Percentiles rank a stretch among this genome's conserved stretches.
phyloP scores from a whole-genome alignment of 2,888 invertebrate species.

The Exocentrus adspersus region DNA sequence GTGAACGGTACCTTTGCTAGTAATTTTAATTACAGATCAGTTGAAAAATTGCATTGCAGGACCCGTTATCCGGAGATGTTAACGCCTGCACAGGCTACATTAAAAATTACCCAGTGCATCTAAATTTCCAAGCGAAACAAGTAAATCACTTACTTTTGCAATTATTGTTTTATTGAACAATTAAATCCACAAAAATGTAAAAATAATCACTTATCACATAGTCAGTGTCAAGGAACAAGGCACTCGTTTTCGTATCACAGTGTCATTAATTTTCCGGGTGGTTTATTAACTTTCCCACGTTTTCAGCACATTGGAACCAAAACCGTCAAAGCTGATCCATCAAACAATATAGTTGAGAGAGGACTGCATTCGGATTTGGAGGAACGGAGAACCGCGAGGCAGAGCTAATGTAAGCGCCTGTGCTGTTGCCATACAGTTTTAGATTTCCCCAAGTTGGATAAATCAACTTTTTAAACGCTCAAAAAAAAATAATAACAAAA shows the following conservation, averaged over 20 bases:
- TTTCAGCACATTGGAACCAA: background rate
- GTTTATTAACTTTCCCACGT: constrained; percentile 14
- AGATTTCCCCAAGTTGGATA: background rate
- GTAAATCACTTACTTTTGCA: constrained; percentile 20
- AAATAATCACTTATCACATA: constrained; percentile 20
- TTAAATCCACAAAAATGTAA: background rate
- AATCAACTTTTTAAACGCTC: no score
- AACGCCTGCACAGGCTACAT: background rate
- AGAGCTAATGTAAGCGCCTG: background rate
- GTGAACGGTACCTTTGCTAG: constrained; percentile 4
- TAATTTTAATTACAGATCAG: constrained; percentile 2
- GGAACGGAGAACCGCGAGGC: constrained; percentile 23
- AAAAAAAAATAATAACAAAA: no score
- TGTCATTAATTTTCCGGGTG: background rate
- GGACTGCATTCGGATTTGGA: constrained; percentile 11
- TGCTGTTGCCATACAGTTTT: background rate
- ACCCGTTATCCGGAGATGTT: background rate
- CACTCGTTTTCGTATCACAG: constrained; percentile 8
- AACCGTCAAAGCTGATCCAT: constrained; percentile 10
- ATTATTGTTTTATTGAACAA: background rate
- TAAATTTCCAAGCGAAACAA: background rate
- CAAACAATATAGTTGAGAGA: constrained; percentile 8
- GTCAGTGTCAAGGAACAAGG: background rate
- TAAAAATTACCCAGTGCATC: constrained; percentile 18
- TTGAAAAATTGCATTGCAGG: no score